A percentile compares a stretch with the other conserved stretches of the same genome.
These are phyloP conservation scores for Recurvirostra avosetta DNA, from an alignment of 2,113 vertebrate genomes.

Conservation along the genomic window DNA sequence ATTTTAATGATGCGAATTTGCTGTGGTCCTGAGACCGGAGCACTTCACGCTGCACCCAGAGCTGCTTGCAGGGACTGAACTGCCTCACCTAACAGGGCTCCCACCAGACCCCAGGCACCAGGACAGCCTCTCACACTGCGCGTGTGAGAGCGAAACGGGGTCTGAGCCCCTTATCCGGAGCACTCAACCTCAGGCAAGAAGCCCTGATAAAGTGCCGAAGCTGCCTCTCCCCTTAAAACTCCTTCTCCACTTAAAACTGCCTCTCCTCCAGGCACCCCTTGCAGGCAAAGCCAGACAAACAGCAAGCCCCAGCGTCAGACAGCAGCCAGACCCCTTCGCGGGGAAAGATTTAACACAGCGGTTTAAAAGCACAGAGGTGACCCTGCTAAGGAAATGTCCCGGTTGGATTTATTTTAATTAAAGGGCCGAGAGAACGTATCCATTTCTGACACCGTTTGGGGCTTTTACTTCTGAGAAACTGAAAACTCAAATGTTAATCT, in stretches of 20 bases:
- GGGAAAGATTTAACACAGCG: background rate
- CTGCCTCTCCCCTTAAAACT: fast-evolving
- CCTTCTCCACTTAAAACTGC: background rate
- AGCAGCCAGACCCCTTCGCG: background rate
- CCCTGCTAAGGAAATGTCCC: background rate
- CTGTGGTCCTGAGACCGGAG: too few species aligned
- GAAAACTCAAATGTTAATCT: background rate
- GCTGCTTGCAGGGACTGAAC: too few species aligned
- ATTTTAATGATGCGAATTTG: too few species aligned
- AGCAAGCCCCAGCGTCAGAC: fast-evolving
- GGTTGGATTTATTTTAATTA: background rate
- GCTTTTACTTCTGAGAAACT: background rate
- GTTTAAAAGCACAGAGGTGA: background rate
- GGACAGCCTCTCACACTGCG: too few species aligned
- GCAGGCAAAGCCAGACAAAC: background rate
- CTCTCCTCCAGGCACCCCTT: background rate
- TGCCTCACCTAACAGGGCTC: too few species aligned
- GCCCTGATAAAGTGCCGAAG: fast-evolving
- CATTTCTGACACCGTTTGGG: background rate
- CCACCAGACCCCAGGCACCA: too few species aligned
- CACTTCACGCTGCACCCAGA: too few species aligned
- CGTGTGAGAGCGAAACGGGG: too few species aligned
- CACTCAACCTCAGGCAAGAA: too few species aligned
- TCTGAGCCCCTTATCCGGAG: background rate
- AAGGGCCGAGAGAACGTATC: background rate